Evolutionary conservation across 1,140 invertebrate genomes (phyloP), one percentile per base, ranked within the genome.

Genomic region (Musca domestica): DNA sequence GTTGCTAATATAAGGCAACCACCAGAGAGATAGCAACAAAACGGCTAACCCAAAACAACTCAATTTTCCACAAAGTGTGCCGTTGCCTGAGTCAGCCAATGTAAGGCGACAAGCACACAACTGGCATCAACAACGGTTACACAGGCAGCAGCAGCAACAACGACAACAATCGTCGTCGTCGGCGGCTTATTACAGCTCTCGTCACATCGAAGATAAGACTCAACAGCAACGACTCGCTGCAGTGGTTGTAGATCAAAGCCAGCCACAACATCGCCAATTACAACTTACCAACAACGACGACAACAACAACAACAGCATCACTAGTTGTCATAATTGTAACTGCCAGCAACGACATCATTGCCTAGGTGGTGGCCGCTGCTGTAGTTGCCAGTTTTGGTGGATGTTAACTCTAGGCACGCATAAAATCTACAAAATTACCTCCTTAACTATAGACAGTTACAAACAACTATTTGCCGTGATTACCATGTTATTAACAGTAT

Each of bases 401-500:
- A 61, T 61, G 56, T 61, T 61, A 61, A 61, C 15, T 27, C 56
- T 34, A 34, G 34, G 27, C 14, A 64, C 63, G 41, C 41, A 48
- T 64, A 47, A 64, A 64, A 61, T 22, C 27, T n/a, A 61, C 27
- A 41, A 61, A 61, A 61, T 41, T 61, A 61, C 56, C 56, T 19
- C 56, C 56, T 34, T 34, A 61, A 61, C 56, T 34, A 61, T 30
- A 34, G 56, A 61, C 56, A 61, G 56, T 61, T 61, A 61, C 19
- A 41, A 61, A 61, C 27, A 61, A 61, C 27, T 61, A 61, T 61
- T 61, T 61, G 56, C 10, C 34, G 34, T 61, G 56, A 61, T 61
- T 61, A 61, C 56, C 17, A 34, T 61, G 27, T 61, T 61, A 61
- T 61, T 61, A 41, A 61, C 56, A 61, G 27, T 61, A 61, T 61